Evolutionary conservation across 2,113 vertebrate genomes (phyloP).

Genomic region (Tragulus kanchil): DNA sequence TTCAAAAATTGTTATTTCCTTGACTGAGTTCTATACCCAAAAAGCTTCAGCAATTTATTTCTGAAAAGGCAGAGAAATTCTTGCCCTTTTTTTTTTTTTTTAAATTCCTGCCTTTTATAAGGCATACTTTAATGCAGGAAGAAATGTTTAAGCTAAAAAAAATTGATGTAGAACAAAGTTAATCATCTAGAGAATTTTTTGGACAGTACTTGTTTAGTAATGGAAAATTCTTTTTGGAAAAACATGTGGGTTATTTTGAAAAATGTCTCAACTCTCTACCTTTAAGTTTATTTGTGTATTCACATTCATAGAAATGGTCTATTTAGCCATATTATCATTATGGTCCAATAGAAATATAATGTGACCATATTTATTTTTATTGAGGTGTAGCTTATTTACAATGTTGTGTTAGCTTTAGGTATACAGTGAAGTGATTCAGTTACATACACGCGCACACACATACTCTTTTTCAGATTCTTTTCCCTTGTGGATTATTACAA

Average conservation of each 20-base stretch:
- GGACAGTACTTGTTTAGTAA: neutral
- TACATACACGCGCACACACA: too few relatives aligned
- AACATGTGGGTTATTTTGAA: neutral
- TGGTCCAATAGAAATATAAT: neutral
- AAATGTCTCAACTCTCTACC: neutral
- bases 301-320: neutral
- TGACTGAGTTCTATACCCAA: neutral
- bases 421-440: too few relatives aligned
- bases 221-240: neutral
- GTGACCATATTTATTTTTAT: neutral
- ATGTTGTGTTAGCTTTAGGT: too few relatives aligned
- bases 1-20: conserved; percentile 22
- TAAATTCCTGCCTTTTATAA: too few relatives aligned
- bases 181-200: neutral
- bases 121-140: neutral
- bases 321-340: neutral
- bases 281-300: neutral
- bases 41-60: neutral
- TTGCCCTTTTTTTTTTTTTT: too few relatives aligned
- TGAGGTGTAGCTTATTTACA: too few relatives aligned
- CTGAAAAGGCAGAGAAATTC: neutral
- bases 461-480: too few relatives aligned
- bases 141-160: neutral
- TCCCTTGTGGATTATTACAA: too few relatives aligned
- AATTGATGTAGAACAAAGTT: neutral